Base-by-base conservation (phyloP, 2,797 vertebrate genomes). In the Delichon dasypus region DNA sequence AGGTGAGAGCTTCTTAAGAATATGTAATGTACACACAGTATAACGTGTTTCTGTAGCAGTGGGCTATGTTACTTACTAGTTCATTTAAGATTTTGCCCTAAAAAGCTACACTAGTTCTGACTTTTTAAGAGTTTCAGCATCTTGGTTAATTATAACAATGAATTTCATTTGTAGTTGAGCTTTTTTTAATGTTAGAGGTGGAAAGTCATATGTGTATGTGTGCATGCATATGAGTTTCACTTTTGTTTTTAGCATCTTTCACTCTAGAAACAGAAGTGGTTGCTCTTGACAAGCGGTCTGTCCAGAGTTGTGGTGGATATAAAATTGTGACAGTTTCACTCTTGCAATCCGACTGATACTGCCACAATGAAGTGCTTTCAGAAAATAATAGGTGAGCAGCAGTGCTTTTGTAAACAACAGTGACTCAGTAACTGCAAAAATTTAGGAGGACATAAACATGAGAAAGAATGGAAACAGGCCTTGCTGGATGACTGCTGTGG, bases 371-470 rank as follows among this genome's bases (percentile, higher is more conserved):
- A 83, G 54, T 48, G 25, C 55, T 83, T 90, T 92, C 81, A 73
- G 68, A 88, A 94, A 73, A 67, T 74, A 94, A 73, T 48, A 67
- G 75, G 68, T 66, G 72, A 88, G 19, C 96, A 82, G 90, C 57
- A 91, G 82, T 91, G 58, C 34, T 54, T 64, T 87, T 40, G 67
- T 94, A 93, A 80, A 91, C 58, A 96, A 82, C 74, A 90, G 38
- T 85, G 82, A 53, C 78, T 96, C 13, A 12, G 53, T 95, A 95
- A 86, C 92, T 92, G 57, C 95, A 89, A 73, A 96, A 96, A 95
- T 97, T 90, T 95, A 93, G 45, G 74, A 55, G 92, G 62, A 75
- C 93, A 94, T 77, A 96, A 89, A 79, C 85, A 53, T 51, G 40
- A 62, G 70, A 66, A 95, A 90, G 94, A 95, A 94, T 84, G 81